Evolutionary conservation across 2,113 vertebrate genomes (phyloP), one percentile per base, ranked within the genome.

Genomic region (Tor tambroides): DNA sequence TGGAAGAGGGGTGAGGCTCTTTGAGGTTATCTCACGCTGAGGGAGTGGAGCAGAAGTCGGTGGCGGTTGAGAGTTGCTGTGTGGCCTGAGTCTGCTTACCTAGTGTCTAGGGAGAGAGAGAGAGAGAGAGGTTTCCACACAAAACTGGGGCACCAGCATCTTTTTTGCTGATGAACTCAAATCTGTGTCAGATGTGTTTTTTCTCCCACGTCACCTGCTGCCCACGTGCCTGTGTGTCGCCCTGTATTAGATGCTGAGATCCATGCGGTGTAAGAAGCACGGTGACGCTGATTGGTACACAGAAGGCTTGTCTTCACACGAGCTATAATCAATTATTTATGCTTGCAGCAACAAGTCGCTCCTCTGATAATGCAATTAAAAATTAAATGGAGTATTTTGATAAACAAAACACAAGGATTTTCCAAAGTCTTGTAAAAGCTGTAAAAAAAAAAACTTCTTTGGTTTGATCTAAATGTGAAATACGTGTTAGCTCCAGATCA

Each of bases 101-200:
- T 46, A 35, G 19, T 83, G 81, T 83, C 81, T 71, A 28, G 80
- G 28, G 63, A 69, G 26, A 49, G 41, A 26, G 14, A 61, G 14
- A 76, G 74, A 76, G 30, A 43, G 23, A 81, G 79, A 46, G 80
- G 59, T 65, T 82, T 82, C 80, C 80, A 67, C 38, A 65, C 63
- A 83, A 71, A 83, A 83, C 65, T 83, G 43, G 81, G 81, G 65
- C 81, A 71, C 26, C 81, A 51, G 63, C 81, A 83, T 83, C 43
- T 83, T 69, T 83, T 83, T 83, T 83, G 81, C 81, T 71, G 81
- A 83, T 83, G 63, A 83, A 30, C 41, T 71, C 17, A 71, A 71
- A 83, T 71, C 19, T 23, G 63, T 71, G 81, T 83, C 81, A 83
- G 63, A 83, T 83, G 80, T 67, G 59, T 67, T 81, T 83, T 83